Conservation (phyloP, 2,797 vertebrate species). For the Ctenopoma kingsleyae region DNA sequence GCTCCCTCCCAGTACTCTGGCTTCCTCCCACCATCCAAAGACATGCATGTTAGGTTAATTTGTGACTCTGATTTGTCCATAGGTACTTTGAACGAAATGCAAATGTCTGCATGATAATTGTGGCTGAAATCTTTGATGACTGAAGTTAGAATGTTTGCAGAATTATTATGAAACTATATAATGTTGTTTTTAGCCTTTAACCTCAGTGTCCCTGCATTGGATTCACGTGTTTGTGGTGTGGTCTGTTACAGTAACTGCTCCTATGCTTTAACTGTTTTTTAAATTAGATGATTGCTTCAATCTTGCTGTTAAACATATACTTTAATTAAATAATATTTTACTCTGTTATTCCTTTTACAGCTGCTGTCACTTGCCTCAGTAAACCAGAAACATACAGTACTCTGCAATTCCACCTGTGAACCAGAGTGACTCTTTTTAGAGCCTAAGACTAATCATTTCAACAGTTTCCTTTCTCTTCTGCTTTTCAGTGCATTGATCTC, state of each 20-base stretch:
- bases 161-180: neutral
- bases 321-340: constrained; percentile 11
- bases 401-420: constrained; percentile 23
- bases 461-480: constrained; percentile 30
- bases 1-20: too few relatives aligned
- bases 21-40: too few relatives aligned
- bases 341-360: constrained; percentile 11
- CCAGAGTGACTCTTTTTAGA: constrained; percentile 29
- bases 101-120: too few relatives aligned
- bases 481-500: constrained; percentile 52
- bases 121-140: too few relatives aligned
- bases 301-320: neutral
- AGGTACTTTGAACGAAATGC: too few relatives aligned
- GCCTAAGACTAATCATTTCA: constrained; percentile 22
- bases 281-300: neutral
- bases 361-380: constrained; percentile 9
- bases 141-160: too few relatives aligned
- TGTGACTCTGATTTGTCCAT: too few relatives aligned
- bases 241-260: neutral
- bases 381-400: constrained; percentile 17
- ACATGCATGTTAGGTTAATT: too few relatives aligned
- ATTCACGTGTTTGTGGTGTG: neutral
- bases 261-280: neutral
- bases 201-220: too few relatives aligned
- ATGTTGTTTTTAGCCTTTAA: neutral